Conservation (phyloP, 2,888 invertebrate species). For the Spodoptera littoralis region DNA sequence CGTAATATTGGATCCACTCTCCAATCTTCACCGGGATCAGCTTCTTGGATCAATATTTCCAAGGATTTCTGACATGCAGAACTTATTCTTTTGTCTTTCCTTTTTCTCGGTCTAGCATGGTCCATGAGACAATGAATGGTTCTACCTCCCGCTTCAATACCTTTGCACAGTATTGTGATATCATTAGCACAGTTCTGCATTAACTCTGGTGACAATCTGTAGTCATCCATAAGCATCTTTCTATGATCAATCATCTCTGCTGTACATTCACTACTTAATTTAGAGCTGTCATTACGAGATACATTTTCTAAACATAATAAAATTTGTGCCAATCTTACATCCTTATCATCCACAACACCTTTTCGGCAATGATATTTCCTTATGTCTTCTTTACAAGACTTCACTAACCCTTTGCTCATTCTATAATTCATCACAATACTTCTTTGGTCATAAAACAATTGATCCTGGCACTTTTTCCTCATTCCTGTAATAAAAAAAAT, state of each 20-base stretch:
- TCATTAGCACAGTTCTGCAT: slow-evolving; percentile 96
- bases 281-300: slow-evolving; percentile 91
- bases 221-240: slow-evolving; percentile 97
- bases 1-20: slow-evolving; percentile 96
- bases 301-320: slow-evolving; percentile 96
- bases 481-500: slow-evolving; percentile 77
- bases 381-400: slow-evolving; percentile 97
- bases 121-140: slow-evolving; percentile 99
- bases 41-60: slow-evolving; percentile 94
- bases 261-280: slow-evolving; percentile 93
- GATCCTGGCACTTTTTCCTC: slow-evolving; percentile 93
- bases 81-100: slow-evolving; percentile 91
- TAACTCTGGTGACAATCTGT: slow-evolving; percentile 97
- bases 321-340: slow-evolving; percentile 96
- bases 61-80: slow-evolving; percentile 93
- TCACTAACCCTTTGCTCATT: slow-evolving; percentile 95
- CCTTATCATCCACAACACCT: slow-evolving; percentile 94
- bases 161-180: slow-evolving; percentile 93
- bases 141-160: slow-evolving; percentile 93
- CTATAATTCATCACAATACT: slow-evolving; percentile 97
- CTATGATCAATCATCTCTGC: slow-evolving; percentile 97
- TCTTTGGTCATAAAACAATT: slow-evolving; percentile 95
- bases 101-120: slow-evolving; percentile 91
- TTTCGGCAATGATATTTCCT: slow-evolving; percentile 95
- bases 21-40: slow-evolving; percentile 98